Conservation (phyloP, 2,888 invertebrate species). For the Alviniconcha strummeri region DNA sequence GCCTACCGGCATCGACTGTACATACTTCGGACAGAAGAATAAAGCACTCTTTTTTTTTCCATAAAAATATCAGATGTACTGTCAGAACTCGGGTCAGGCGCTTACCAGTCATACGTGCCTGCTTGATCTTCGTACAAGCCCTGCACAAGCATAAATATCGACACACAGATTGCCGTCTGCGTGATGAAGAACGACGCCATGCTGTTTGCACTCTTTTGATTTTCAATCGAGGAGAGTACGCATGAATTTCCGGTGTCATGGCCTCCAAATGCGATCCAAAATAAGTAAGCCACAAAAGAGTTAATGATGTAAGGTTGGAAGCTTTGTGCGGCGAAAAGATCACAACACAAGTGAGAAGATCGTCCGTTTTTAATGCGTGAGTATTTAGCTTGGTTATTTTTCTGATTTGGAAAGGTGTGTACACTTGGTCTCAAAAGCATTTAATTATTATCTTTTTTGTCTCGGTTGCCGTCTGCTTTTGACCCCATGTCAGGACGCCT, state of each 20-base stretch:
- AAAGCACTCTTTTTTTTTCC: neutral
- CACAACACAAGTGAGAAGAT: neutral
- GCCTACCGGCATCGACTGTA: too few relatives aligned
- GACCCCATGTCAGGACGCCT: too few relatives aligned
- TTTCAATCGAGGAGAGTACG: neutral
- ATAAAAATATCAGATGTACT: neutral
- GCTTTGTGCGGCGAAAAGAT: neutral
- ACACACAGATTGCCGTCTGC: constrained; percentile 2
- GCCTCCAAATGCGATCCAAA: neutral
- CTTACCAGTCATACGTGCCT: constrained; percentile 41
- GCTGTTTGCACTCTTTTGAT: constrained; percentile 12
- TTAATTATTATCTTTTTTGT: too few relatives aligned
- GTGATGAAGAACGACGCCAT: constrained; percentile 33
- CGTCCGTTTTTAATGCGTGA: neutral
- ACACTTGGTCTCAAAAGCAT: too few relatives aligned
- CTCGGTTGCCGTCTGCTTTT: too few relatives aligned
- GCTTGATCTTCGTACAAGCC: constrained; percentile 41
- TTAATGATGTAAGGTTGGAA: neutral
- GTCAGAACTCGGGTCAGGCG: neutral
- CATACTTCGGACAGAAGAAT: neutral
- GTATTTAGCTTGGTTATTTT: neutral
- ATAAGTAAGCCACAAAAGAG: too few relatives aligned
- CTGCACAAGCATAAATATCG: constrained; percentile 11
- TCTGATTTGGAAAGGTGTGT: neutral
- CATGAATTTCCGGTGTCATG: constrained; percentile 17